Conservation (phyloP, 2,888 invertebrate genomes). For the Slavum lentiscoides region DNA sequence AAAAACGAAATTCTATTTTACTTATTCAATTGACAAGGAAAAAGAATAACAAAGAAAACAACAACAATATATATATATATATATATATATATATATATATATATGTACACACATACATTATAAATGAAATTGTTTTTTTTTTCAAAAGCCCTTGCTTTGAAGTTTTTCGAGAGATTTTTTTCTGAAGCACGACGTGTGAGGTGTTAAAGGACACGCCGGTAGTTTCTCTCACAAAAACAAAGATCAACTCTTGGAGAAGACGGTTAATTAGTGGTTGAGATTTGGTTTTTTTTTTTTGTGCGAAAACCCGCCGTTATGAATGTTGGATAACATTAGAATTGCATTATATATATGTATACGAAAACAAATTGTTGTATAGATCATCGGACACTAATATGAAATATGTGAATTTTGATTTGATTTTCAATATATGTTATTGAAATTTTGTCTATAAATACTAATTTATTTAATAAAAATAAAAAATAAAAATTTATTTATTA, state of each 20-base stretch:
- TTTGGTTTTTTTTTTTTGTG: not conserved
- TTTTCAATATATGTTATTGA: too few relatives aligned
- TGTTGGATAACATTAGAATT: not conserved
- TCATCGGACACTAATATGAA: not conserved
- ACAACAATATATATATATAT: conserved; percentile 5
- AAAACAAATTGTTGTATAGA: not conserved
- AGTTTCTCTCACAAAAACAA: conserved; percentile 5
- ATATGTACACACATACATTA: too few relatives aligned
- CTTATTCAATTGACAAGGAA: too few relatives aligned
- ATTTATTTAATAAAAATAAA: too few relatives aligned
- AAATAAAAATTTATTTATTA: conserved; percentile 10
- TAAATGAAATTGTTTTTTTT: not conserved
- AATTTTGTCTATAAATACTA: too few relatives aligned
- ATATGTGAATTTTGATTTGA: not conserved
- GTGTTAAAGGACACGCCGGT: conserved; percentile 16
- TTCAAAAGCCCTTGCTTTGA: conserved; percentile 11
- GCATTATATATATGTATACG: too few relatives aligned
- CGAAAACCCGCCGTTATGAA: not conserved
- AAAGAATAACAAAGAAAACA: not conserved
- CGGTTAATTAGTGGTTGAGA: conserved; percentile 12
- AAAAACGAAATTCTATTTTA: not conserved
- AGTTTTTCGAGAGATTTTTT: conserved; percentile 5
- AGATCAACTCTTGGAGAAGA: not conserved
- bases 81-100: not conserved
- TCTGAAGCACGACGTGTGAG: conserved; percentile 1